Conservation (phyloP, 2,888 invertebrate genomes). For the Patella caerulea region DNA sequence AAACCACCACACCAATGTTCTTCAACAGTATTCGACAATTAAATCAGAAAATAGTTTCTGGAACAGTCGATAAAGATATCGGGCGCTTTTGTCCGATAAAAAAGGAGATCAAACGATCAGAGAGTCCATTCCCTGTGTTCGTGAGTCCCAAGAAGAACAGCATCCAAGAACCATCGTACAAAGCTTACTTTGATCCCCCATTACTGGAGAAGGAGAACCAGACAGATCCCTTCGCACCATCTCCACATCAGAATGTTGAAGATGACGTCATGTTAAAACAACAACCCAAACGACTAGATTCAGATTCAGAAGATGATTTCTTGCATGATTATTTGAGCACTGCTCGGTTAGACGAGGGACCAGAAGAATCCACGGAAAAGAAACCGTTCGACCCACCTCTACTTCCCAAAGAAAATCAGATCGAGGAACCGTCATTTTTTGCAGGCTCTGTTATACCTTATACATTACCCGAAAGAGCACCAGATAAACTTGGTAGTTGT, state of each 20-base stretch:
- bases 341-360: background rate
- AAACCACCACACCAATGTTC: conserved; percentile 42
- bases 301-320: background rate
- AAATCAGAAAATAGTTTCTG: conserved; percentile 54
- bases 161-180: conserved; percentile 42
- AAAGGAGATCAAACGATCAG: conserved; percentile 6
- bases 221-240: conserved; percentile 19
- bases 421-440: conserved; percentile 38
- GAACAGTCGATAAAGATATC: conserved; percentile 42
- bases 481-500: conserved; percentile 31
- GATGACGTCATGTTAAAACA: background rate
- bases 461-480: conserved; percentile 40
- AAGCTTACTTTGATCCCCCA: conserved; percentile 59
- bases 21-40: conserved; percentile 58
- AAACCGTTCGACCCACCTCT: background rate
- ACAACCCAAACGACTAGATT: background rate
- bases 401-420: conserved; percentile 13
- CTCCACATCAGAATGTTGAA: background rate
- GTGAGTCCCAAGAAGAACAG: conserved; percentile 59
- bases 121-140: conserved; percentile 49
- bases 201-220: conserved; percentile 54
- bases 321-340: background rate
- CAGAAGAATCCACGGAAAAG: background rate
- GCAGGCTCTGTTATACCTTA: conserved; percentile 37
- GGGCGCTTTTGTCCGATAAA: conserved; percentile 25